Evolutionary conservation across 2,113 vertebrate species (phyloP).

Genomic region (Oncorhynchus tshawytscha): DNA sequence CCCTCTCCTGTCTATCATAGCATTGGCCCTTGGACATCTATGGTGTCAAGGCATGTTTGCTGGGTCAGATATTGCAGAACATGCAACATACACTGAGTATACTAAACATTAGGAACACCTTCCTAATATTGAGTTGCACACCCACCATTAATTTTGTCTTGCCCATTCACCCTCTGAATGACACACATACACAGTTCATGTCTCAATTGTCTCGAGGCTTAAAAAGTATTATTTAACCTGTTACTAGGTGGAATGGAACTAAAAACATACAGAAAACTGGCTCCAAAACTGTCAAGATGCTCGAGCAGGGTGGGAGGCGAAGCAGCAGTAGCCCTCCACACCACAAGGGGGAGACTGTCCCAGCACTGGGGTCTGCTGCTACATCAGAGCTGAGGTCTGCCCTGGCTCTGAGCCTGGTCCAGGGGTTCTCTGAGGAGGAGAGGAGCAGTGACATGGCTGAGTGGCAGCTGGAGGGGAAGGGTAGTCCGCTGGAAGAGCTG

Average conservation of each 20-base stretch:
- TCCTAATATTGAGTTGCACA: no score
- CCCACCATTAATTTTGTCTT: no score
- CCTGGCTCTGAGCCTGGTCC: conserved; percentile 29
- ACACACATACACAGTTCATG: no score
- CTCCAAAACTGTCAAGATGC: conserved; percentile 41
- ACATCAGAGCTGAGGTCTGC: conserved; percentile 19
- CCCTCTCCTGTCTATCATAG: not conserved
- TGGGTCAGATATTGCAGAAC: not conserved
- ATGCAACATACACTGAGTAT: not conserved
- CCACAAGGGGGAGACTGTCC: conserved; percentile 22
- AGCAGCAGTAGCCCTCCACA: not conserved
- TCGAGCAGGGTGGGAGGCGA: not conserved
- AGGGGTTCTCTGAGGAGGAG: conserved; percentile 17
- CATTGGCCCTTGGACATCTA: not conserved
- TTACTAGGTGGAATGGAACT: conserved; percentile 61
- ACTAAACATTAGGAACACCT: no score
- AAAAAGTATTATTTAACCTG: no score
- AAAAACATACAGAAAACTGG: conserved; percentile 51
- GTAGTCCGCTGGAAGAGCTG: conserved; percentile 39
- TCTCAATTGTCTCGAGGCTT: no score
- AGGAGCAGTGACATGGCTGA: conserved; percentile 53
- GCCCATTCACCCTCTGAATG: no score
- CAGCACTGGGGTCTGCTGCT: conserved; percentile 31
- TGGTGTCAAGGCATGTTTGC: not conserved
- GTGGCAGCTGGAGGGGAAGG: conserved; percentile 64